Evolutionary conservation across 2,888 invertebrate genomes (phyloP), one percentile per base, ranked within the genome.

Genomic region (Nemotelus pantherinus): DNA sequence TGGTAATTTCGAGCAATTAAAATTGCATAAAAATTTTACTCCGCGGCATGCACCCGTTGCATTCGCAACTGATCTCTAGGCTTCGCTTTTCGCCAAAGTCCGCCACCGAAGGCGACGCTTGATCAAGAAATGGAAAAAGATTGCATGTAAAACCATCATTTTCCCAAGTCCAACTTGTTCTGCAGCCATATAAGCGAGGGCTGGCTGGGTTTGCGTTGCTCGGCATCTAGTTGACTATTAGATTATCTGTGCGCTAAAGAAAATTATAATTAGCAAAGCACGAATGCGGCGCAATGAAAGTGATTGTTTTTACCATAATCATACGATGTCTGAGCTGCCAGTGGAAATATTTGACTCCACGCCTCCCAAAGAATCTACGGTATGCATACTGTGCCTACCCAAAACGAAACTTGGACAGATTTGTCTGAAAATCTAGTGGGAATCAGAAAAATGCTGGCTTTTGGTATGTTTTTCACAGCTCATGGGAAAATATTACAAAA

Each of bases 1-100:
- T 79, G 75, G 77, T 79, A 79, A 79, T 79, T 79, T 79, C 60
- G n/a, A 79, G 77, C 77, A 79, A 78, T 79, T 77, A 79, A 77
- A 79, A 79, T 78, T 79, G 79, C 79, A 79, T 79, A 77, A 79
- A 79, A 77, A 77, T 77, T 77, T 77, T 76, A 60, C 45, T 58
- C 74, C 50, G 45, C 77, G 74, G 77, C 79, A 77, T 79, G 79
- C 79, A 77, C 55, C 77, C 63, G 71, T 57, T 77, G 63, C 71
- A 79, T 76, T 77, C 48, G 64, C n/a, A 43, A 60, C 58, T 45
- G 55, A 43, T 57, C 25, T 48, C 45, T 43, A n/a, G 10, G 60
- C 58, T 53, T 10, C 9, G 65, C 50, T 63, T 43, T 39, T 43
- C 63, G 63, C 63, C 25, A 10, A 58, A 58, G n/a, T 4, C 58